phyloP scores from a whole-genome alignment of 2,888 invertebrate species.

The Brachypalpus laphriformis region DNA sequence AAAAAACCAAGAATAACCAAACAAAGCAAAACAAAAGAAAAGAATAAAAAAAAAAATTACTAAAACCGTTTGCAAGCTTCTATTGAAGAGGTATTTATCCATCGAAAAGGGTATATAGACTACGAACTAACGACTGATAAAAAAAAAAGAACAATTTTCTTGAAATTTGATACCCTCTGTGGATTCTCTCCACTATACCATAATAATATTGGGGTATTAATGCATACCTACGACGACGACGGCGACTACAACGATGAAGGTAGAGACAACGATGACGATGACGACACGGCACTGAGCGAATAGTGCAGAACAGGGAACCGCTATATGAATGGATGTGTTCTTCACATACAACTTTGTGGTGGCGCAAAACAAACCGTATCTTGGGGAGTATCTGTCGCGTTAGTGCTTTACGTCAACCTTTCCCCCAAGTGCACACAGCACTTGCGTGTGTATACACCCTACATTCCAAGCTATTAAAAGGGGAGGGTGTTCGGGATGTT shows the following conservation, averaged over 20 bases:
- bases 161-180: conserved; percentile 68
- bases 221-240: conserved; percentile 61
- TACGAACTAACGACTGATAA: conserved; percentile 56
- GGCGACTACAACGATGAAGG: conserved; percentile 16
- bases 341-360: conserved; percentile 13
- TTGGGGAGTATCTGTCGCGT: conserved; percentile 42
- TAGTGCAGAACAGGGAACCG: conserved; percentile 34
- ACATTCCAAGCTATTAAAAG: conserved; percentile 11
- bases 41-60: conserved; percentile 13
- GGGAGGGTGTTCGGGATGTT: conserved; percentile 44
- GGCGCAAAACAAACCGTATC: conserved; percentile 63
- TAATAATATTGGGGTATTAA: conserved; percentile 74
- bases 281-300: conserved; percentile 16
- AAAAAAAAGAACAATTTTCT: conserved; percentile 69
- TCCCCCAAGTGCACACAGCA: not conserved
- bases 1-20: conserved; percentile 51
- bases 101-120: conserved; percentile 62
- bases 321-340: conserved; percentile 19
- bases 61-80: conserved; percentile 63
- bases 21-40: conserved; percentile 44
- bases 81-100: conserved; percentile 66
- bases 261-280: conserved; percentile 28
- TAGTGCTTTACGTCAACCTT: conserved; percentile 9
- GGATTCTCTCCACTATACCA: conserved; percentile 68
- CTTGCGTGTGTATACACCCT: not conserved